Evolutionary conservation across 2,113 vertebrate species (phyloP).

Genomic region (Carassius auratus): DNA sequence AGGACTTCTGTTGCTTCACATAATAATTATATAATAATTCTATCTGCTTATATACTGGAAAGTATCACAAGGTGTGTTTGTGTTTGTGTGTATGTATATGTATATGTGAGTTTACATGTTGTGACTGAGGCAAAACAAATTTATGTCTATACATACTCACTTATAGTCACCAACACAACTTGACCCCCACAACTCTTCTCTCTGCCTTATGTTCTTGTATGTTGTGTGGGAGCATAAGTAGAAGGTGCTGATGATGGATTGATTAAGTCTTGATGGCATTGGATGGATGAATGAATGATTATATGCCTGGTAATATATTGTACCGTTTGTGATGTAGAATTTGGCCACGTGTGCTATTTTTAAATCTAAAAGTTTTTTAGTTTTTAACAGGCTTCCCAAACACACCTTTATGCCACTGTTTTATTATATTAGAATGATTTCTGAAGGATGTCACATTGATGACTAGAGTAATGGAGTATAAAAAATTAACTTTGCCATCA

Average conservation of each 20-base stretch:
- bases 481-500: no score
- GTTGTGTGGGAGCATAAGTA: background rate
- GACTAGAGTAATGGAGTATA: no score
- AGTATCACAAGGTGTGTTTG: constrained; percentile 13
- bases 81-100: background rate
- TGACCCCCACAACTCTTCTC: constrained; percentile 11
- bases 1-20: constrained; percentile 59
- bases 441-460: no score
- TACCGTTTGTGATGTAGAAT: background rate
- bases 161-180: background rate
- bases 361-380: background rate
- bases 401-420: background rate
- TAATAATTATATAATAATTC: constrained; percentile 62
- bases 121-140: constrained; percentile 27
- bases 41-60: constrained; percentile 48
- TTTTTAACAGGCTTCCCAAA: background rate
- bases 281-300: background rate
- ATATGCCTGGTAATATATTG: background rate
- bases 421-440: no score
- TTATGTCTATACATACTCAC: constrained; percentile 1
- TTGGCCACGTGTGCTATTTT: background rate
- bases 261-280: constrained; percentile 16
- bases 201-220: constrained; percentile 39
- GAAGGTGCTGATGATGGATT: constrained; percentile 2
- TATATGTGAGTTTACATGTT: constrained; percentile 8